Conservation (phyloP, 2,888 invertebrate genomes). For the Scaptomyza caliginosa region DNA sequence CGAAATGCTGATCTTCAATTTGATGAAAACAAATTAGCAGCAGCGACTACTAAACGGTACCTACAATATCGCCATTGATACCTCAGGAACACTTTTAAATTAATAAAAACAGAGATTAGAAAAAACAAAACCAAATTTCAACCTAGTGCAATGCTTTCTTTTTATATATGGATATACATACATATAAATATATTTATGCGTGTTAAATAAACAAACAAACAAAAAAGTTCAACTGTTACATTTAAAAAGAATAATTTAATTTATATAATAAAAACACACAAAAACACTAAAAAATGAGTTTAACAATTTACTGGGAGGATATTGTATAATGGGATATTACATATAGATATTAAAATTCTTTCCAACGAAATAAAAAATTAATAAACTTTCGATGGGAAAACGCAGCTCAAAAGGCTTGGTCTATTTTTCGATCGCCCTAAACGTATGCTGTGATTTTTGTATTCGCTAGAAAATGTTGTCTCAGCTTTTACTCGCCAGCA, state of each 20-base stretch:
- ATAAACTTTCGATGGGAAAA: no score
- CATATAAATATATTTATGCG: slow-evolving; percentile 51
- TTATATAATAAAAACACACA: slow-evolving; percentile 38
- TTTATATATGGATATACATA: slow-evolving; percentile 51
- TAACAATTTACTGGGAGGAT: no score
- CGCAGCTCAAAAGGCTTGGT: no score
- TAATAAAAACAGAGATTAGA: slow-evolving; percentile 23
- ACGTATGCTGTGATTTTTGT: not conserved
- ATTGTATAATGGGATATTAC: no score
- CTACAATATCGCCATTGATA: slow-evolving; percentile 45
- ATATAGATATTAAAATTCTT: no score
- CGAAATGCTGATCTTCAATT: slow-evolving; percentile 46
- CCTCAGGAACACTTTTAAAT: slow-evolving; percentile 73
- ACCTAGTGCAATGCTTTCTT: slow-evolving; percentile 58
- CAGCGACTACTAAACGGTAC: slow-evolving; percentile 57
- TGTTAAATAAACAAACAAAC: slow-evolving; percentile 51
- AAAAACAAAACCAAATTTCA: slow-evolving; percentile 8
- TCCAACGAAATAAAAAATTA: no score
- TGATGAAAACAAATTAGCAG: slow-evolving; percentile 50
- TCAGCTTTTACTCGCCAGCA: no score
- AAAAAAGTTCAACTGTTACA: slow-evolving; percentile 72
- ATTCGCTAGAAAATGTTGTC: no score
- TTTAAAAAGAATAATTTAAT: slow-evolving; percentile 49
- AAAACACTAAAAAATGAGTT: slow-evolving; percentile 1
- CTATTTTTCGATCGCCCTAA: not conserved